Percentiles rank a stretch among this genome's conserved stretches.
Evolutionary conservation across 2,888 invertebrate genomes (phyloP).

Genomic region (Tribolium freemani): DNA sequence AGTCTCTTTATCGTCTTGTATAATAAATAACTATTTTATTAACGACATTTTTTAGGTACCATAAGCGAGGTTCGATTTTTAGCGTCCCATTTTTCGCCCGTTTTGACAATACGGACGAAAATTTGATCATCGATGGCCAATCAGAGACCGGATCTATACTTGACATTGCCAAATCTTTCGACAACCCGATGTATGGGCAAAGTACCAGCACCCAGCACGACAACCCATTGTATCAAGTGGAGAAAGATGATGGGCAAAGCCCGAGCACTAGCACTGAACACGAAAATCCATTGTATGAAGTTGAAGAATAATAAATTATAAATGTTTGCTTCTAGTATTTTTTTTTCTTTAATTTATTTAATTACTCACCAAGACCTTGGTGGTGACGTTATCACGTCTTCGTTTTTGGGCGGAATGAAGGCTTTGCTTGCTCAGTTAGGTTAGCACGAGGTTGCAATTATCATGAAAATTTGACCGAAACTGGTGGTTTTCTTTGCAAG

Average conservation of each 20-base stretch:
- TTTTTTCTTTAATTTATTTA: constrained; percentile 3
- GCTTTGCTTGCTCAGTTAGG: neutral
- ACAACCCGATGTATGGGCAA: constrained; percentile 59
- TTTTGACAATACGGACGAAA: constrained; percentile 57
- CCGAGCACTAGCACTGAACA: neutral
- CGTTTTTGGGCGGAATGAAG: neutral
- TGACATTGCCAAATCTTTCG: constrained; percentile 57
- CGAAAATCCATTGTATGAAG: constrained; percentile 30
- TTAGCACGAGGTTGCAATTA: neutral
- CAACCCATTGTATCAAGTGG: neutral
- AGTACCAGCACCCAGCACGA: neutral
- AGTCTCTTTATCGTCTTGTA: too few relatives aligned
- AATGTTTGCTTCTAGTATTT: constrained; percentile 9
- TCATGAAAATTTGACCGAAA: neutral
- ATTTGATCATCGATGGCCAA: constrained; percentile 51
- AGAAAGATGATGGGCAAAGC: neutral
- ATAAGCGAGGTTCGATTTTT: constrained; percentile 42
- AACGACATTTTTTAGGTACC: constrained; percentile 7
- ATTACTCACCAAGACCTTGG: constrained; percentile 30
- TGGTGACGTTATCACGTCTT: constrained; percentile 11
- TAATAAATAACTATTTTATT: too few relatives aligned
- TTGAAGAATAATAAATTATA: constrained; percentile 21
- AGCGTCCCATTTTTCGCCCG: constrained; percentile 50
- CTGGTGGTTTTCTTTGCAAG: neutral
- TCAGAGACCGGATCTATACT: constrained; percentile 56